These are phyloP conservation scores for Pteromalus puparum DNA, from an alignment of 1,140 invertebrate genomes.

Conservation along the genomic window DNA sequence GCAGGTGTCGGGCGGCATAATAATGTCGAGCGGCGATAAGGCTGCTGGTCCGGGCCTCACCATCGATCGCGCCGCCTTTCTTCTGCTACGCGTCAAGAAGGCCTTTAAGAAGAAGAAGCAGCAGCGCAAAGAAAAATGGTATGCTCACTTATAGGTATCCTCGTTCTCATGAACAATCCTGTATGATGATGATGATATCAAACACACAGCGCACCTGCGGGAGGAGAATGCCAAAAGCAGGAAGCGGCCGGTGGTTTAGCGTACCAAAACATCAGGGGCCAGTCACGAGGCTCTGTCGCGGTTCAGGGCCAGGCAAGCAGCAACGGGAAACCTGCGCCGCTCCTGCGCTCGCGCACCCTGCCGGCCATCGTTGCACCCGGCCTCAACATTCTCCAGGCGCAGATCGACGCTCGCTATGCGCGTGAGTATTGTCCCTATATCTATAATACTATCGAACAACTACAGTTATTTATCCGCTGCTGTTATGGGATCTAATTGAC, in stretches of 20 bases:
- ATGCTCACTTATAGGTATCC: conserved; percentile 53
- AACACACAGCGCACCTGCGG: conserved; percentile 67
- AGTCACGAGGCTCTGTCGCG: conserved; percentile 64
- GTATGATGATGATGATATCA: too few relatives aligned
- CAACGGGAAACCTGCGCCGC: conserved; percentile 79
- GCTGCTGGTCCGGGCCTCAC: conserved; percentile 77
- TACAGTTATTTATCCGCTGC: too few relatives aligned
- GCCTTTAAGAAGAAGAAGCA: conserved; percentile 93
- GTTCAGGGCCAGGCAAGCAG: background rate
- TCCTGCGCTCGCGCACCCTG: conserved; percentile 88
- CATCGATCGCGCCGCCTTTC: conserved; percentile 90
- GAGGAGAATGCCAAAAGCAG: conserved; percentile 69
- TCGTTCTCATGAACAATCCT: background rate
- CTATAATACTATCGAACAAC: too few relatives aligned
- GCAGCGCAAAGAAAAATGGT: conserved; percentile 88
- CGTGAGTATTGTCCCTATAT: conserved; percentile 66
- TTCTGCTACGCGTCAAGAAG: conserved; percentile 89
- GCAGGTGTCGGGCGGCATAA: conserved; percentile 59
- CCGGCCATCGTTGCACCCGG: conserved; percentile 93
- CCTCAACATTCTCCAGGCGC: conserved; percentile 88
- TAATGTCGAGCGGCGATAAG: conserved; percentile 73
- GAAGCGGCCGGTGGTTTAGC: conserved; percentile 28
- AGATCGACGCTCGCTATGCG: conserved; percentile 80
- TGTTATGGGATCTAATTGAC: too few relatives aligned
- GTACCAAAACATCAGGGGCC: conserved; percentile 46